Evolutionary conservation across 1,140 invertebrate genomes (phyloP).

Genomic region (Drosophila bocqueti): DNA sequence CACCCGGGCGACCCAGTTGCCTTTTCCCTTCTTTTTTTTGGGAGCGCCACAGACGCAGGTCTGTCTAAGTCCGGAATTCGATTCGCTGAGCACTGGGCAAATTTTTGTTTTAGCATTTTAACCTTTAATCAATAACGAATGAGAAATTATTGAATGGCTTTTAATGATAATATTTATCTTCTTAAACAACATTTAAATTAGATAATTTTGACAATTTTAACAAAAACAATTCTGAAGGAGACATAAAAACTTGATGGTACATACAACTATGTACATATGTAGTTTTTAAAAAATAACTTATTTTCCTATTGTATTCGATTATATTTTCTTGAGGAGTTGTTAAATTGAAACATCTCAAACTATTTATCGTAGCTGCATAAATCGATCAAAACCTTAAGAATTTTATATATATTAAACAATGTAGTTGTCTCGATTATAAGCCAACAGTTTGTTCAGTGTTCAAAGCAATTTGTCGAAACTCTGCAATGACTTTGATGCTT

Average conservation of each 20-base stretch:
- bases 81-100: slow-evolving; percentile 6
- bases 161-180: no score
- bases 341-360: no score
- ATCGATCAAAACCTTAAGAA: neutral
- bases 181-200: no score
- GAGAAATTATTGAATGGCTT: no score
- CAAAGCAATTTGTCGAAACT: slow-evolving; percentile 22
- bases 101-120: neutral
- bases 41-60: slow-evolving; percentile 1
- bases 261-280: no score
- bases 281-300: no score
- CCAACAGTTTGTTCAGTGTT: neutral
- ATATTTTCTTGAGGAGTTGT: no score
- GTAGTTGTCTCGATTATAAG: neutral
- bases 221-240: no score
- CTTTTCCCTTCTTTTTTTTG: slow-evolving; percentile 11
- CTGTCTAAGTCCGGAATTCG: slow-evolving; percentile 2
- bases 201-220: no score
- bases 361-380: no score
- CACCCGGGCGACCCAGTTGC: slow-evolving; percentile 38
- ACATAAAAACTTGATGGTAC: no score
- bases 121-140: neutral
- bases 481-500: slow-evolving; percentile 17
- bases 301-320: no score
- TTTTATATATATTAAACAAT: neutral